phyloP scores from a whole-genome alignment of 2,797 vertebrate genomes.

The Acomys russatus region DNA sequence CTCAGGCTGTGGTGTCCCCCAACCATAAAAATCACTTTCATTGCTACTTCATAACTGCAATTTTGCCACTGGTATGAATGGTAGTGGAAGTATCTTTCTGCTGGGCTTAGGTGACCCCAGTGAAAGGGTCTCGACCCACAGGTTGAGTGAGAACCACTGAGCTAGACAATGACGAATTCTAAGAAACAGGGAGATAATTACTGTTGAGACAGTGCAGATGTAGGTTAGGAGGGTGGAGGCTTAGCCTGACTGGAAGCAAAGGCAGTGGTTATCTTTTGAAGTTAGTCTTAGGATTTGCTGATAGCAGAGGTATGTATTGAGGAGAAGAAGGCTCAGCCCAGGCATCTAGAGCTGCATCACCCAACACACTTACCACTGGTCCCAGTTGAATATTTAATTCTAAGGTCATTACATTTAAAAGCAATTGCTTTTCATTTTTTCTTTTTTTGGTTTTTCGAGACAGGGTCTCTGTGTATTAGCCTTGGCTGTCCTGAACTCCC shows the following conservation, averaged over 20 bases:
- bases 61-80: not conserved
- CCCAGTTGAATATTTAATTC: not conserved
- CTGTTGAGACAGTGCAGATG: not conserved
- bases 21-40: too few relatives aligned
- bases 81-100: not conserved
- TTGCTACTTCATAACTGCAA: not conserved
- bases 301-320: not conserved
- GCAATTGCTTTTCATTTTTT: not conserved
- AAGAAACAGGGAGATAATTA: not conserved
- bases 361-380: not conserved
- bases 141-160: not conserved
- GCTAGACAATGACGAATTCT: not conserved
- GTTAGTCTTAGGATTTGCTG: not conserved
- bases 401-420: constrained; percentile 37
- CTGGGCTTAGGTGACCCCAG: not conserved
- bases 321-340: not conserved
- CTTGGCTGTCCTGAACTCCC: too few relatives aligned
- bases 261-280: not conserved
- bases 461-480: too few relatives aligned
- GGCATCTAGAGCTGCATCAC: not conserved
- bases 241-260: not conserved
- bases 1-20: not conserved
- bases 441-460: too few relatives aligned
- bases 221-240: not conserved
- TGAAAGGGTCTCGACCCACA: not conserved